Conservation (phyloP, 2,113 vertebrate genomes). For the Chaetops frenatus region DNA sequence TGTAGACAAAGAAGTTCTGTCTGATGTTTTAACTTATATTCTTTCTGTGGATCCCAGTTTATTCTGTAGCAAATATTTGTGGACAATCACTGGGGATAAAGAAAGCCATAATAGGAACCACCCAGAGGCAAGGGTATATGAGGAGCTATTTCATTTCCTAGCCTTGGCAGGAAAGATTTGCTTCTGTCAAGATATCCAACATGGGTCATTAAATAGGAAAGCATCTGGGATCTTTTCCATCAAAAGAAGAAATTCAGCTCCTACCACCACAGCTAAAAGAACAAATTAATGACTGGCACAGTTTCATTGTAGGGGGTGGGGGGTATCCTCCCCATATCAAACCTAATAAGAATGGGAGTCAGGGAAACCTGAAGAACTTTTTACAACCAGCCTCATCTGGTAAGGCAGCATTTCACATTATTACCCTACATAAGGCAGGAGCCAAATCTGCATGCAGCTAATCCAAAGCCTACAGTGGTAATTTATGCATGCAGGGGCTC, state of each 20-base stretch:
- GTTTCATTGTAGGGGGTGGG: neutral
- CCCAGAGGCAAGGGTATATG: neutral
- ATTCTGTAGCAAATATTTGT: neutral
- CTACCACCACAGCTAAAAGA: neutral
- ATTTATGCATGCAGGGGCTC: neutral
- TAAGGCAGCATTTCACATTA: neutral
- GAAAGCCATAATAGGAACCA: neutral
- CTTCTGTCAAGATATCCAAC: neutral
- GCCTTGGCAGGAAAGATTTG: neutral
- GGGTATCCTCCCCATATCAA: neutral
- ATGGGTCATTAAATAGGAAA: neutral
- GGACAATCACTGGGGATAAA: neutral
- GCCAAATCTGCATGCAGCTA: neutral
- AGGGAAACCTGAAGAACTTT: neutral
- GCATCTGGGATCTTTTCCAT: neutral
- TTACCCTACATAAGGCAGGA: neutral
- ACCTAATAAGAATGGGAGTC: neutral
- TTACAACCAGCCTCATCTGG: neutral
- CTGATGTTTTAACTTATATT: neutral
- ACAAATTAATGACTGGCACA: neutral
- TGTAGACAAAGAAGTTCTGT: neutral
- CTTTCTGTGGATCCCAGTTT: neutral
- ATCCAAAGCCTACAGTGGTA: neutral
- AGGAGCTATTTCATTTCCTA: neutral
- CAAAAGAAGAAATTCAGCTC: neutral